phyloP scores from a whole-genome alignment of 2,113 vertebrate species.

The Elachura formosa region DNA sequence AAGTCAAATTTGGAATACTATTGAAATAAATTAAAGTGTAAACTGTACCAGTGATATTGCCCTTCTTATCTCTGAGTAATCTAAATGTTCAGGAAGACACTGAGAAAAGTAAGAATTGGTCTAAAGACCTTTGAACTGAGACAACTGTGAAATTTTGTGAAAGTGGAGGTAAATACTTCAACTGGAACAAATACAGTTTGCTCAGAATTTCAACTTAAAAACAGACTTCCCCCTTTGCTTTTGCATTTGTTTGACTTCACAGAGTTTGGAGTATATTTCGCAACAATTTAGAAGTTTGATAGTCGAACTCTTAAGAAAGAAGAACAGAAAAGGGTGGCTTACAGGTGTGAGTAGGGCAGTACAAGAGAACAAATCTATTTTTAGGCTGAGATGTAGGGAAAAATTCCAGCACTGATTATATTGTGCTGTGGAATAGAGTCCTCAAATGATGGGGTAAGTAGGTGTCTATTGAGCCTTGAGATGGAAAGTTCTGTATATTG shows the following conservation, averaged over 20 bases:
- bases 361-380: constrained; percentile 48
- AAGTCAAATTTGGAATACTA: not conserved
- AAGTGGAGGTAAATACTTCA: constrained; percentile 12
- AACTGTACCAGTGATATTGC: not conserved
- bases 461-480: constrained; percentile 58
- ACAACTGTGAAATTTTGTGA: not conserved
- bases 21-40: not conserved
- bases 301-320: not conserved
- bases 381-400: constrained; percentile 59
- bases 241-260: constrained; percentile 30
- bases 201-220: not conserved
- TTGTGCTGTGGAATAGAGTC: constrained; percentile 56
- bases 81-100: not conserved
- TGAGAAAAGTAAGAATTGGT: not conserved
- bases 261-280: not conserved
- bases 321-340: constrained; percentile 41
- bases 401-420: constrained; percentile 63
- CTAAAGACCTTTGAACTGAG: not conserved
- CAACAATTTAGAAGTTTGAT: not conserved
- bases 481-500: constrained; percentile 48
- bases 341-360: constrained; percentile 53
- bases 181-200: not conserved
- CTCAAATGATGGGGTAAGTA: constrained; percentile 57
- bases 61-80: not conserved
- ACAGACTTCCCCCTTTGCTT: constrained; percentile 2